Evolutionary conservation across 2,888 invertebrate species (phyloP).

Genomic region (Cephus rjabovi): DNA sequence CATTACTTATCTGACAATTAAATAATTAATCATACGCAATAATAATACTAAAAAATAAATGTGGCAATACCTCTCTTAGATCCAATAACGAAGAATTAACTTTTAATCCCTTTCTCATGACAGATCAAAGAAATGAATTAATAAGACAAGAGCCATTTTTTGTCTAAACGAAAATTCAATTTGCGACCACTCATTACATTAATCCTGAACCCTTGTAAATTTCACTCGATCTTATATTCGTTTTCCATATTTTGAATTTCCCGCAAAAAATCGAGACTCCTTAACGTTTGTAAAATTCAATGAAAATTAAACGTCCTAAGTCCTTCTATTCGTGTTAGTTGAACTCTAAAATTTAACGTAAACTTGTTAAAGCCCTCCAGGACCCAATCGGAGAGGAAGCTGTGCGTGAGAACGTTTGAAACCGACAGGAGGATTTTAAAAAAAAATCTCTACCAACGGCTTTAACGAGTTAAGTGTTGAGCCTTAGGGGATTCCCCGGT

Average conservation of each 20-base stretch:
- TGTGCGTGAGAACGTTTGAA: neutral
- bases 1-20: no score
- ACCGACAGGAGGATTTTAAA: neutral
- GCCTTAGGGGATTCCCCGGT: neutral
- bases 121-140: neutral
- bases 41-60: no score
- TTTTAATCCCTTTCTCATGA: no score
- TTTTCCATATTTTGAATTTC: no score
- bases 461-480: neutral
- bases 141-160: neutral
- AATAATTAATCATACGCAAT: no score
- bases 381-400: neutral
- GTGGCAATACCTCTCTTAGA: no score
- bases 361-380: neutral
- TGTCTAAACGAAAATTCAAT: neutral
- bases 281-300: neutral
- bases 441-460: neutral
- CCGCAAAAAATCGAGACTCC: no score
- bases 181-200: neutral
- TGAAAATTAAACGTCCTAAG: neutral
- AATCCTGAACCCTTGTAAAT: neutral
- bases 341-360: neutral
- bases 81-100: no score
- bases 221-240: neutral
- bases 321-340: neutral